A percentile compares a stretch with the other conserved stretches of the same genome.
Evolutionary conservation across 2,797 vertebrate species (phyloP).

Genomic region (Myotis daubentonii): DNA sequence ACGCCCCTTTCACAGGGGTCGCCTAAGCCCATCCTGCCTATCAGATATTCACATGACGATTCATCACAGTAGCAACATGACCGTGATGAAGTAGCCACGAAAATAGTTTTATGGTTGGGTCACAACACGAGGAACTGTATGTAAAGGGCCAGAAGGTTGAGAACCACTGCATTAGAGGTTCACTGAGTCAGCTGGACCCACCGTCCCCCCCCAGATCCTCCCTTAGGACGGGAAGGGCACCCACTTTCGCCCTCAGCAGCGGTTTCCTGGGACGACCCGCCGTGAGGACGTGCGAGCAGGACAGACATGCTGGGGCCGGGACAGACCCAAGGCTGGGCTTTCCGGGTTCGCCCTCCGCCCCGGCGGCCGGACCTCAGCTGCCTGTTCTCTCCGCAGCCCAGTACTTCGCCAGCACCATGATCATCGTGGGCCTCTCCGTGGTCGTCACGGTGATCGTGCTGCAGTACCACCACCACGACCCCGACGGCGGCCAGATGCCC

Average conservation of each 20-base stretch:
- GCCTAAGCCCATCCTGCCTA: too few relatives aligned
- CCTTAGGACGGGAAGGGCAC: neutral
- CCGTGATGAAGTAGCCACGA: too few relatives aligned
- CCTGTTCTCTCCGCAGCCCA: conserved; percentile 84
- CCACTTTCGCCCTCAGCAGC: neutral
- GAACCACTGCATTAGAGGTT: neutral
- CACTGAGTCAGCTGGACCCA: neutral
- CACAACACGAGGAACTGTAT: too few relatives aligned
- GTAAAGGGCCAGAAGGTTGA: too few relatives aligned
- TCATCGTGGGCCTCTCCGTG: conserved; percentile 89
- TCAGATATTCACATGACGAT: too few relatives aligned
- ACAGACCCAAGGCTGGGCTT: neutral
- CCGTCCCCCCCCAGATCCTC: neutral
- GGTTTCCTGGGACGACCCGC: neutral
- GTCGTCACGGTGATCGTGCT: conserved; percentile 89
- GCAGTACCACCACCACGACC: conserved; percentile 89
- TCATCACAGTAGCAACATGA: too few relatives aligned
- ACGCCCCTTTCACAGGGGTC: too few relatives aligned
- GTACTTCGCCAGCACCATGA: conserved; percentile 91
- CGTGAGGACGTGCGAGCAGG: neutral
- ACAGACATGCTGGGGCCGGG: neutral
- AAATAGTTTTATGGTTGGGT: too few relatives aligned
- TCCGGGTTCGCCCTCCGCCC: too few relatives aligned
- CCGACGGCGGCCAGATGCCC: conserved; percentile 89
- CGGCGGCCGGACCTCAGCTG: neutral